Percentiles rank a stretch among this genome's conserved stretches.
Evolutionary conservation across 1,140 invertebrate species (phyloP).

Genomic region (Megalopta genalis): DNA sequence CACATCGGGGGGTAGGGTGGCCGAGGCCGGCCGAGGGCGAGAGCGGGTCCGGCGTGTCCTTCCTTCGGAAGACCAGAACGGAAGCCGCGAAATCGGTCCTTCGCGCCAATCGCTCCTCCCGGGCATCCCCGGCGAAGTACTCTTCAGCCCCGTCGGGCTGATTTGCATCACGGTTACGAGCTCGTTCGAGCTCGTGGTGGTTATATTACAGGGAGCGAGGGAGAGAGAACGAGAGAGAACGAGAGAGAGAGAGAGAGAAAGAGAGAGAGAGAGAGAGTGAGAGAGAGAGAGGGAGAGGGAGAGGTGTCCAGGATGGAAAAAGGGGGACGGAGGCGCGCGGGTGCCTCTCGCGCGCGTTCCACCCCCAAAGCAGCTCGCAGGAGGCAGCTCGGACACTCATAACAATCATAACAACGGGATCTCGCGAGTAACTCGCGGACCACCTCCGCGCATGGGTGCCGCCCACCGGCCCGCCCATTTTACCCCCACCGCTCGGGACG

Average conservation of each 20-base stretch:
- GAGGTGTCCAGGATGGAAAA: too few species aligned
- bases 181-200: conserved; percentile 71
- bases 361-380: conserved; percentile 67
- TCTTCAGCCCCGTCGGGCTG: conserved; percentile 66
- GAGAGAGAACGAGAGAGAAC: conserved; percentile 5
- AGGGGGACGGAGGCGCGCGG: neutral
- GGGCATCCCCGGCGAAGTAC: conserved; percentile 58
- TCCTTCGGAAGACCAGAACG: conserved; percentile 23
- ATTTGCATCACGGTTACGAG: conserved; percentile 78
- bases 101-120: conserved; percentile 58
- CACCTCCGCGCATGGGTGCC: conserved; percentile 78
- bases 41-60: conserved; percentile 33
- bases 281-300: conserved; percentile 13
- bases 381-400: conserved; percentile 77
- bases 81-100: conserved; percentile 51
- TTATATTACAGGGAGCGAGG: conserved; percentile 73
- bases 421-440: conserved; percentile 77
- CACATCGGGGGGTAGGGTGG: conserved; percentile 17
- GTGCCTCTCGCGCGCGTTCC: conserved; percentile 66
- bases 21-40: neutral
- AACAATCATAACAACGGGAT: conserved; percentile 79
- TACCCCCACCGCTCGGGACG: conserved; percentile 50
- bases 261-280: conserved; percentile 51
- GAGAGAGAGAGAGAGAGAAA: neutral
- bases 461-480: conserved; percentile 73